These are phyloP conservation scores for Rhineura floridana DNA, from an alignment of 2,113 vertebrate genomes.

Conservation along the genomic window DNA sequence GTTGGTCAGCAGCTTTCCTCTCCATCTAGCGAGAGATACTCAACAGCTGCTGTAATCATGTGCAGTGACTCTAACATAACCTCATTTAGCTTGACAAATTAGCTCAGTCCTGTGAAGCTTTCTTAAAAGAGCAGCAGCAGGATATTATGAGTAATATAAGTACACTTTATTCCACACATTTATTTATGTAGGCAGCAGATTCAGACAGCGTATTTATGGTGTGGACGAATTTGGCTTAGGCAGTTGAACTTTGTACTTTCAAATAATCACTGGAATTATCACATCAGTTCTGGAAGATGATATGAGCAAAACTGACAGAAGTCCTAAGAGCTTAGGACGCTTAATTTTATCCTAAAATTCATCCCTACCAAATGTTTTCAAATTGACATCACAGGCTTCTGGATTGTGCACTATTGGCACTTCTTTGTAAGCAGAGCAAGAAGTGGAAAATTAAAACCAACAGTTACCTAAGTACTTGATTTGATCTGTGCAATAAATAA, in stretches of 20 bases:
- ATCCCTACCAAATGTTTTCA: slow-evolving; percentile 17
- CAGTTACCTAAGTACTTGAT: neutral
- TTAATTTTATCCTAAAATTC: slow-evolving; percentile 23
- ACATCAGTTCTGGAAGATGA: slow-evolving; percentile 16
- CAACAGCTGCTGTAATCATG: neutral
- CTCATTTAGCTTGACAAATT: slow-evolving; percentile 31
- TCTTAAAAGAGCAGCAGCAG: neutral
- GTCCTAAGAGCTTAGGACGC: neutral
- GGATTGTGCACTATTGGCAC: neutral
- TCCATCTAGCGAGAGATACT: neutral
- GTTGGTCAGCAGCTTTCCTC: neutral
- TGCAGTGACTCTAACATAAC: neutral
- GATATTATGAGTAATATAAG: slow-evolving; percentile 3
- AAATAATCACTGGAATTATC: slow-evolving; percentile 31
- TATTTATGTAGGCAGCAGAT: slow-evolving; percentile 9
- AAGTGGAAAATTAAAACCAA: slow-evolving; percentile 21
- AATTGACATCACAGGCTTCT: slow-evolving; percentile 12
- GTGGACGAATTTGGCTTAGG: slow-evolving; percentile 3
- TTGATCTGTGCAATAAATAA: slow-evolving; percentile 10
- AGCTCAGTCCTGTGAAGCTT: slow-evolving; percentile 11
- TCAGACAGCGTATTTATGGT: neutral
- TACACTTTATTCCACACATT: slow-evolving; percentile 14
- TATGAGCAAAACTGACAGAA: neutral
- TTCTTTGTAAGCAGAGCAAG: neutral
- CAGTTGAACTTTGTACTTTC: slow-evolving; percentile 1